A percentile compares a stretch with the other conserved stretches of the same genome.
These are phyloP conservation scores for Cryptocephalus primarius DNA, from an alignment of 2,888 invertebrate species.

Conservation along the genomic window DNA sequence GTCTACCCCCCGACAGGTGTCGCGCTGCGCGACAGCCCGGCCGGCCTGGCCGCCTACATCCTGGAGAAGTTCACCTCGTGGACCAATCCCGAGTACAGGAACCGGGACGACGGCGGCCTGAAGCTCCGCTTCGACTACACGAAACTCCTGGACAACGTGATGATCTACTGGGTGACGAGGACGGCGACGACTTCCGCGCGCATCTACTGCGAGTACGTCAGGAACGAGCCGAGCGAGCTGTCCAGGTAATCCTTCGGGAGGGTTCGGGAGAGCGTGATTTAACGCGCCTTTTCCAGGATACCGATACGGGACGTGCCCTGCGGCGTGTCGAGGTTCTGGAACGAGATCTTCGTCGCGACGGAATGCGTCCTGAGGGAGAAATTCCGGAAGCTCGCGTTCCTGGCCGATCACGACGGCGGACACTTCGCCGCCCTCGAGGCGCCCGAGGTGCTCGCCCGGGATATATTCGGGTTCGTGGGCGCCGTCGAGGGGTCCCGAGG, in stretches of 20 bases:
- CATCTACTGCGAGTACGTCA: conserved; percentile 48
- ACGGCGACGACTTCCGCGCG: conserved; percentile 64
- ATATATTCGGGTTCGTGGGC: conserved; percentile 18
- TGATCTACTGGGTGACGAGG: conserved; percentile 69
- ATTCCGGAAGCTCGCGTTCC: conserved; percentile 53
- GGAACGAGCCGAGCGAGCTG: too few species aligned
- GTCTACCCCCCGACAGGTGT: conserved; percentile 41
- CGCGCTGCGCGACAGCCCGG: conserved; percentile 63
- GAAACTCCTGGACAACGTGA: conserved; percentile 63
- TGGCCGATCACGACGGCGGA: conserved; percentile 18
- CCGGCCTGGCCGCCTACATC: conserved; percentile 80
- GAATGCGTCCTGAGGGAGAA: conserved; percentile 48
- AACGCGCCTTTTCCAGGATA: conserved; percentile 47
- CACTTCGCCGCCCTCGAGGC: conserved; percentile 26
- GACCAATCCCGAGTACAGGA: conserved; percentile 46
- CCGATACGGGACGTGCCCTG: conserved; percentile 54
- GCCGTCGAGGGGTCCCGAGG: neutral
- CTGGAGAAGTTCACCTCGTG: conserved; percentile 78
- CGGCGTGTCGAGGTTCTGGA: conserved; percentile 61
- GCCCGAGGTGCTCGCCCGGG: conserved; percentile 21
- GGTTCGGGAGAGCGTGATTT: too few species aligned
- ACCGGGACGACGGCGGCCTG: conserved; percentile 54
- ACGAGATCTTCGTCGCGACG: conserved; percentile 53
- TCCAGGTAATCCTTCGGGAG: too few species aligned
- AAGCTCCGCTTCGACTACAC: conserved; percentile 54